These are phyloP conservation scores for Anser brachyrhynchus DNA, from an alignment of 2,113 vertebrate species.

Conservation along the genomic window DNA sequence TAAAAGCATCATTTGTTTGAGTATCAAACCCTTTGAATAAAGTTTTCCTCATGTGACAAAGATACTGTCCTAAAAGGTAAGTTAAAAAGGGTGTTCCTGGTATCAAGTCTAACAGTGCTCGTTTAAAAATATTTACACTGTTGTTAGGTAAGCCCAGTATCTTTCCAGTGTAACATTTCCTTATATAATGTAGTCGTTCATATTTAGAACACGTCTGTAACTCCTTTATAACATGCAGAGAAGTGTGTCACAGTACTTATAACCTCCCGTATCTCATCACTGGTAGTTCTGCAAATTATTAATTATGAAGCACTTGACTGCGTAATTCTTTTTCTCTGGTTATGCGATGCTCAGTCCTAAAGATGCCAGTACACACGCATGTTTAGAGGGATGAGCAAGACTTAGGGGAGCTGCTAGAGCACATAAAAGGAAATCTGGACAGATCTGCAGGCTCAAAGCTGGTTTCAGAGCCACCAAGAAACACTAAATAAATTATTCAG, in stretches of 20 bases:
- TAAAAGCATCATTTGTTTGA: neutral
- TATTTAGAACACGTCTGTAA: neutral
- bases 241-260: neutral
- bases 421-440: neutral
- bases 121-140: neutral
- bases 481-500: neutral
- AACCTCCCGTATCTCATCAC: neutral
- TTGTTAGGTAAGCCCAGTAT: rapidly evolving
- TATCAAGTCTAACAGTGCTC: neutral
- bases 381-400: neutral
- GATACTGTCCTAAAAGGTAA: neutral
- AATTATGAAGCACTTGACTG: neutral
- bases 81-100: neutral
- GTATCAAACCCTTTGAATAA: neutral
- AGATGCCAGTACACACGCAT: neutral
- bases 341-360: rapidly evolving
- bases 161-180: neutral
- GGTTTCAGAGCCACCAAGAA: neutral
- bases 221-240: neutral
- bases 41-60: neutral
- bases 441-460: neutral
- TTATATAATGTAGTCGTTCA: neutral
- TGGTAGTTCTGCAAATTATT: neutral
- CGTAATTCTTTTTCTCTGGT: rapidly evolving
- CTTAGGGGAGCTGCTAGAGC: neutral